Base-by-base conservation (phyloP, 2,888 invertebrate species). In the Parapristionchus giblindavisi region DNA sequence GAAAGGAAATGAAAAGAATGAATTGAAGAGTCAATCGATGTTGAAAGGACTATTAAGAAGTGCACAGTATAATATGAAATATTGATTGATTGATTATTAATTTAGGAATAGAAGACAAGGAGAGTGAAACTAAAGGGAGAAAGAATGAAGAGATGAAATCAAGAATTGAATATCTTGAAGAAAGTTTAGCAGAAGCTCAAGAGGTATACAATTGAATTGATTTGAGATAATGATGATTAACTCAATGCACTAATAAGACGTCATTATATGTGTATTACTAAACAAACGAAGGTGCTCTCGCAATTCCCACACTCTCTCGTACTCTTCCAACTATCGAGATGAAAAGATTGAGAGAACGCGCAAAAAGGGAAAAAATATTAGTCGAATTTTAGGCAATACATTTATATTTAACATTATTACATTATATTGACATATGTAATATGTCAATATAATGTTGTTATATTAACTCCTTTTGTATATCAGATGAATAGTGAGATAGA, bases 141-240 rank as follows among this genome's bases (percentile, higher is more conserved):
- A 43, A n/a, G 3, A 73, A 52, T n/a, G 27, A 48, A 51, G 5
- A 61, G 51, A 48, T 32, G 3, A 58, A 71, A 29, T 32, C 3
- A 58, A 71, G 24, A 61, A 3, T 34, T 11, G 14, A 34, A 14
- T 14, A 11, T 34, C 60, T 73, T 14, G 54, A 73, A 27, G 61
- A 61, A 27, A 27, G n/a, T 32, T 27, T 73, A 17, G 34, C 32
- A 1, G 60, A 73, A 34, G 73, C 73, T 17, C 73, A 73, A 40
- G 73, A 73, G 36, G 73, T 73, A 8, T 14, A 21, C 17, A 21
- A 21, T 65, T 27, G 5, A 17, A 8, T 6, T 54, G 17, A n/a
- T 24, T 48, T n/a, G n/a, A n/a, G n/a, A n/a, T n/a, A n/a, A n/a
- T n/a, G n/a, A n/a, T n/a, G n/a, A n/a, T n/a, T n/a, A n/a, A n/a